phyloP scores from a whole-genome alignment of 1,140 invertebrate genomes.

The Parasteatoda tepidariorum region DNA sequence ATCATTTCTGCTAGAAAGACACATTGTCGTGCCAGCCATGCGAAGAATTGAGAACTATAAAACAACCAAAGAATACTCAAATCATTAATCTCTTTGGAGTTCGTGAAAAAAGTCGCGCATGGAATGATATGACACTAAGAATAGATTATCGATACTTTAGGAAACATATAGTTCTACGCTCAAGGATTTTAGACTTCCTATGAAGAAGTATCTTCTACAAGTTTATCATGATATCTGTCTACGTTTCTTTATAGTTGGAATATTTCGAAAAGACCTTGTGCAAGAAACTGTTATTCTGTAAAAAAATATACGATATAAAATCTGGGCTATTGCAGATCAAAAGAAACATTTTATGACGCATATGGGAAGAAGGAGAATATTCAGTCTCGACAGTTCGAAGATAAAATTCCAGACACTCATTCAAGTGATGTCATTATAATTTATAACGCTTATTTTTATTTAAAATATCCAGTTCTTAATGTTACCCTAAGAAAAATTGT shows the following conservation, averaged over 20 bases:
- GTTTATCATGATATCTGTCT: neutral
- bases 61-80: conserved; percentile 38
- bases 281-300: too few species aligned
- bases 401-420: too few species aligned
- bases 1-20: conserved; percentile 28
- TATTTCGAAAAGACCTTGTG: too few species aligned
- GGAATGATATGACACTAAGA: conserved; percentile 53
- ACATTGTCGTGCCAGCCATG: conserved; percentile 23
- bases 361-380: too few species aligned
- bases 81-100: conserved; percentile 40
- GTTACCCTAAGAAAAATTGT: too few species aligned
- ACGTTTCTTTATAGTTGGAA: neutral
- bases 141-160: conserved; percentile 44
- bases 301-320: too few species aligned
- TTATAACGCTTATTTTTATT: too few species aligned
- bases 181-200: conserved; percentile 24
- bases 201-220: conserved; percentile 11
- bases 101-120: conserved; percentile 33
- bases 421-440: too few species aligned
- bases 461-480: too few species aligned
- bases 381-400: too few species aligned
- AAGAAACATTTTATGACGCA: too few species aligned
- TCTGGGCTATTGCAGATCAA: too few species aligned
- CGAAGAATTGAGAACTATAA: conserved; percentile 42
- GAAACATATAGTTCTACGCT: conserved; percentile 21